phyloP scores from a whole-genome alignment of 2,113 vertebrate genomes.

The Callorhinus ursinus region DNA sequence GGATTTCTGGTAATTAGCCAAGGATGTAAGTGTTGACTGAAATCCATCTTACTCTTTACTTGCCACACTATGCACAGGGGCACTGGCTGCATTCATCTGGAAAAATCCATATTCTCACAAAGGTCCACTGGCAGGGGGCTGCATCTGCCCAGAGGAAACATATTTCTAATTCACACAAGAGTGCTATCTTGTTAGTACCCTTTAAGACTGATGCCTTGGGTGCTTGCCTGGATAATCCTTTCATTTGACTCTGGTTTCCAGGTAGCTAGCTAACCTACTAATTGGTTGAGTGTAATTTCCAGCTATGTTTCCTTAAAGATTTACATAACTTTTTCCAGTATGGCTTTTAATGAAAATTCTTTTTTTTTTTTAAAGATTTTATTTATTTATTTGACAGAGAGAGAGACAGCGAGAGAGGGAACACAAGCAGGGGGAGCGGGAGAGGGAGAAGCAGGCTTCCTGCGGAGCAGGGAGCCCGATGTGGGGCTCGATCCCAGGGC shows the following conservation, averaged over 20 bases:
- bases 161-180: not conserved
- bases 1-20: not conserved
- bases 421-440: no score
- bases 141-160: not conserved
- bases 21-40: not conserved
- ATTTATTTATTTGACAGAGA: no score
- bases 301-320: not conserved
- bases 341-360: not conserved
- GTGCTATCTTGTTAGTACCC: not conserved
- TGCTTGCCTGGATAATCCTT: not conserved
- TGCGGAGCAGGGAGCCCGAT: no score
- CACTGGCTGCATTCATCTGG: not conserved
- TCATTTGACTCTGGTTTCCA: not conserved
- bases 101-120: not conserved
- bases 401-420: no score
- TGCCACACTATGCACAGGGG: not conserved
- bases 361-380: not conserved
- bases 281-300: not conserved
- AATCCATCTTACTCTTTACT: not conserved
- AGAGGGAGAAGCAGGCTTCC: no score
- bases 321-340: not conserved
- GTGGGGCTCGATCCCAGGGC: no score
- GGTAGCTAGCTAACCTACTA: not conserved
- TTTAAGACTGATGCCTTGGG: not conserved
- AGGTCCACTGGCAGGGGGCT: not conserved